Evolutionary conservation across 1,140 invertebrate species (phyloP).

Genomic region (Rhopalosiphum padi): DNA sequence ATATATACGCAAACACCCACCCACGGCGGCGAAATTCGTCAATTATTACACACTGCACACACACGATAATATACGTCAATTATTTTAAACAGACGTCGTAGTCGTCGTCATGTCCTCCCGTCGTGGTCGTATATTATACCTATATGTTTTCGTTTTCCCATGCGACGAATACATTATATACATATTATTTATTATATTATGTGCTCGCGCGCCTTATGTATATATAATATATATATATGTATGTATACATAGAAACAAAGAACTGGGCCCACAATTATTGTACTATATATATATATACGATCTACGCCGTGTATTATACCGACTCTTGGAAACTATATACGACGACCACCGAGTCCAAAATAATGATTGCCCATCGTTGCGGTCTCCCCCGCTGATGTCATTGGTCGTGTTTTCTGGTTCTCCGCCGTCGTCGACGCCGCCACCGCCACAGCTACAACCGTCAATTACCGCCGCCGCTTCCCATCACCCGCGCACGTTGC

Average conservation of each 20-base stretch:
- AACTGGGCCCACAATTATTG: constrained; percentile 47
- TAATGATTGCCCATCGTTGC: constrained; percentile 53
- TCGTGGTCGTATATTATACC: no score
- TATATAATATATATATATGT: neutral
- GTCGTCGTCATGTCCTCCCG: neutral
- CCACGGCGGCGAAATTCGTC: constrained; percentile 32
- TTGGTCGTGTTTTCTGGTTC: constrained; percentile 44
- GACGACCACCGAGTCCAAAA: constrained; percentile 42
- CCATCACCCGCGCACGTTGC: constrained; percentile 34
- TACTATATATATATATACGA: neutral
- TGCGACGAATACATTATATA: constrained; percentile 29
- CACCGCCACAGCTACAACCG: constrained; percentile 24
- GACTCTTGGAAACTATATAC: constrained; percentile 28
- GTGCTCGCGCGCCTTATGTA: neutral
- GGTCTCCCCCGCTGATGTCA: constrained; percentile 49
- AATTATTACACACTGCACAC: neutral
- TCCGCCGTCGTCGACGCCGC: constrained; percentile 1
- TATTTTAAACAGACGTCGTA: constrained; percentile 45
- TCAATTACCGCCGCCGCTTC: constrained; percentile 53
- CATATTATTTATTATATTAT: neutral
- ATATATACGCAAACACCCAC: constrained; percentile 6
- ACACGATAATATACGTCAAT: constrained; percentile 40
- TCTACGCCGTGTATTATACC: neutral
- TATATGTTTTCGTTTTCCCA: constrained; percentile 30
- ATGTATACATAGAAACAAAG: constrained; percentile 10